Evolutionary conservation across 2,888 invertebrate species (phyloP), one percentile per base, ranked within the genome.

Genomic region (Dugesia japonica): DNA sequence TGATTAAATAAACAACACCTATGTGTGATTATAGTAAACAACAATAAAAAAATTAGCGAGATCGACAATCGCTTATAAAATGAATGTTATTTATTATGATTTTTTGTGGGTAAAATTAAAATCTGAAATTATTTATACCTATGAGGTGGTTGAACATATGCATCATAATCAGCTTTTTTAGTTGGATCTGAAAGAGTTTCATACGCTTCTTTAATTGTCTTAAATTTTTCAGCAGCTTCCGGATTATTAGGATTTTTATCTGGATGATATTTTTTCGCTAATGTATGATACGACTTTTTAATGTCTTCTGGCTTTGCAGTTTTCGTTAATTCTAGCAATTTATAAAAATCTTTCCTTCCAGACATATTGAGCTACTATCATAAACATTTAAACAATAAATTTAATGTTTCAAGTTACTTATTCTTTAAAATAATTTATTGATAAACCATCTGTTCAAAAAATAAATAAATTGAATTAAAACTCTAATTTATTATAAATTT

Each of bases 211-310:
- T 94, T 97, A 26, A 98, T 94, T 81, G 90, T 89, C 83, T 95
- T 94, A 86, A 98, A 98, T 81, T 90, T 90, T 89, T 91, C 88
- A 26, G 74, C 28, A 9, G 28, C 26, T 33, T 27, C 1, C 71
- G 74, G 74, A 79, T 97, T 97, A 79, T 94, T 91, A 0, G 95
- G 93, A 87, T 99, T 98, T 87, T 97, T 98, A 84, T 98, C 98
- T 0, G 98, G 98, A 87, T 99, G 98, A 86, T 90, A 97, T 86
- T 92, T 91, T 83, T 94, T 94, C 0, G 98, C 97, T 80, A 98
- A 87, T 80, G 90, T 89, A 85, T 95, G 95, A 87, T 98, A 98
- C 0, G 94, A 92, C 85, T 94, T 94, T 79, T 97, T 87, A 28
- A 97, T 90, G 76, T 89, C 74, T 7, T 28, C 74, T 26, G 4